Percentiles rank a stretch among this genome's conserved stretches.
phyloP scores from a whole-genome alignment of 2,113 vertebrate genomes.

The Laticauda laticaudata region DNA sequence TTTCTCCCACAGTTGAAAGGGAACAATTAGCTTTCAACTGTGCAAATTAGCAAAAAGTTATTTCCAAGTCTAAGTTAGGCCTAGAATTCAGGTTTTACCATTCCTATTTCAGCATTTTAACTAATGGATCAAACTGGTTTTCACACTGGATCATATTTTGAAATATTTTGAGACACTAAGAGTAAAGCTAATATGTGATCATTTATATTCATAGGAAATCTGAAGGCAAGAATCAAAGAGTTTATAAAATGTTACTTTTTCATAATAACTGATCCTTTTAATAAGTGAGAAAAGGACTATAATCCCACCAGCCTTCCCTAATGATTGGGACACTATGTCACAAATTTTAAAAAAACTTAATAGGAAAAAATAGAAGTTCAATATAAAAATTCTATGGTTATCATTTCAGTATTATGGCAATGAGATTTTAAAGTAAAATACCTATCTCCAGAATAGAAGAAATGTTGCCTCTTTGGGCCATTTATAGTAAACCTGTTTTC shows the following conservation, averaged over 20 bases:
- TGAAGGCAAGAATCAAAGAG: background rate
- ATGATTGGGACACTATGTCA: background rate
- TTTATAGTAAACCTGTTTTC: background rate
- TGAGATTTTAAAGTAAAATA: background rate
- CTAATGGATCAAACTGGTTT: too few relatives aligned
- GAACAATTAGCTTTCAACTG: background rate
- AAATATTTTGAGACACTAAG: background rate
- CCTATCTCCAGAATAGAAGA: background rate
- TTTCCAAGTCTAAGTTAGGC: background rate
- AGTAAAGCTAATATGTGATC: background rate
- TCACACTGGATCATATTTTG: background rate
- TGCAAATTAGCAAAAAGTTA: too few relatives aligned
- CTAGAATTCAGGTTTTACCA: background rate
- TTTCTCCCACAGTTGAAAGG: background rate
- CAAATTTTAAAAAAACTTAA: background rate
- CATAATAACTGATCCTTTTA: background rate
- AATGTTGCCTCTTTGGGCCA: background rate
- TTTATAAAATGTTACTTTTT: background rate
- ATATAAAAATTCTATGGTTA: background rate
- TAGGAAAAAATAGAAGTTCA: background rate
- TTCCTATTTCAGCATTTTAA: background rate
- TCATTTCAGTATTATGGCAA: background rate
- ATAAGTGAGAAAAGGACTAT: background rate
- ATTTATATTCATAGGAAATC: background rate
- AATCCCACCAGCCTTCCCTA: background rate